phyloP scores from a whole-genome alignment of 92 coral and sea anemone genomes.

The Muricea muricata region DNA sequence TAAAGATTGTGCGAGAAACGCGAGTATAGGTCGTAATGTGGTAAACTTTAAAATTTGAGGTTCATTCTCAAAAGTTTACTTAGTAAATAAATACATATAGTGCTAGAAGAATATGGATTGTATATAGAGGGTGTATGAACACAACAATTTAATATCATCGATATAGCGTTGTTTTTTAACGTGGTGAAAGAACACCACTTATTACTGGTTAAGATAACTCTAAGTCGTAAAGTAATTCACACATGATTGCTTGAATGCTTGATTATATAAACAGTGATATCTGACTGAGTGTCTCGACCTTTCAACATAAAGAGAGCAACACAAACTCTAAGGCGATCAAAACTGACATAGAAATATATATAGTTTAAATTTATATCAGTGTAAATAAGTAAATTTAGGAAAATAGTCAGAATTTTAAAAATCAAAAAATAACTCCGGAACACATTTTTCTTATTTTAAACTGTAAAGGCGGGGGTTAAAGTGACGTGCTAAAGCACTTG shows the following conservation, averaged over 20 bases:
- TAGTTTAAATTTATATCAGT: conserved; percentile 1
- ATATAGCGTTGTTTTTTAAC: background rate
- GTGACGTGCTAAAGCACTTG: conserved; percentile 34
- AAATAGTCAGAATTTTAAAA: background rate
- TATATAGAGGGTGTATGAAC: background rate
- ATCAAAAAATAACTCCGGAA: conserved; percentile 25
- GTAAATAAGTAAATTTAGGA: conserved; percentile 22
- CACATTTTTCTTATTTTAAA: conserved; percentile 1
- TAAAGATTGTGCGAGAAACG: background rate
- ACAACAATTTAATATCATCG: conserved; percentile 10
- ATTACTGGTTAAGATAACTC: background rate
- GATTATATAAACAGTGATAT: conserved; percentile 41
- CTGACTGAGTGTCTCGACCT: conserved; percentile 45
- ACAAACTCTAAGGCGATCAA: background rate
- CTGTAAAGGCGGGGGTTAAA: conserved; percentile 36
- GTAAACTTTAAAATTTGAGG: background rate
- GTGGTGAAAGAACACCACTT: background rate
- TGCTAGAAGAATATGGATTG: background rate
- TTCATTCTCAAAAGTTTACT: background rate
- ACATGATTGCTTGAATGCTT: conserved; percentile 42
- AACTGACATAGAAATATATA: background rate
- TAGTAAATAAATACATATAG: background rate
- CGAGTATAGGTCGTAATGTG: background rate
- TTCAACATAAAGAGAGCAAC: background rate
- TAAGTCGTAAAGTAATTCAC: conserved; percentile 41